Evolutionary conservation across 2,888 invertebrate genomes (phyloP).

Genomic region (Mellilla xanthometata): DNA sequence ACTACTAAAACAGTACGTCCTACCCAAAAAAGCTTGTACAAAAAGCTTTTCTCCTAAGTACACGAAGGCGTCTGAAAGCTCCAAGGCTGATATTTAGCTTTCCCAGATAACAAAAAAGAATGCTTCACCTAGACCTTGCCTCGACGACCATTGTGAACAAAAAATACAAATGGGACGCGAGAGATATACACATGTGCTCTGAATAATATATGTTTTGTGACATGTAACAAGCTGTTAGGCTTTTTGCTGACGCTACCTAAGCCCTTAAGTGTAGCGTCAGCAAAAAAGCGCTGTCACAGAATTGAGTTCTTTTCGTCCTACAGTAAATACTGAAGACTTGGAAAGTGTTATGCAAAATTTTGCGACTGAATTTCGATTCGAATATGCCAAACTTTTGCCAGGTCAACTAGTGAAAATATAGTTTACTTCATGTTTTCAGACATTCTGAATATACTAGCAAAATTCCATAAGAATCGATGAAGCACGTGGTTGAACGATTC

Average conservation of each 20-base stretch:
- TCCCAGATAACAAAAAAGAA: constrained; percentile 14
- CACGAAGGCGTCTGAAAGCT: constrained; percentile 2
- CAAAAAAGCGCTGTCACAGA: too few species aligned
- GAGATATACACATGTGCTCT: neutral
- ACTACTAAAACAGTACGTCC: neutral
- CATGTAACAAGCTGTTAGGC: neutral
- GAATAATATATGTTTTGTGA: neutral
- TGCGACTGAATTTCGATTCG: too few species aligned
- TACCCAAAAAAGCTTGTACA: neutral
- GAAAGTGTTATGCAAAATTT: too few species aligned
- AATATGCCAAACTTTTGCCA: too few species aligned
- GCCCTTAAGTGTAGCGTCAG: too few species aligned
- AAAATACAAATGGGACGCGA: constrained; percentile 2
- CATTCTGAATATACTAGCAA: too few species aligned
- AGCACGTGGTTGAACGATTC: too few species aligned
- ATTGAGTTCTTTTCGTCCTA: too few species aligned
- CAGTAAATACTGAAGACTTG: too few species aligned
- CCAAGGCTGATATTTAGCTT: constrained; percentile 10
- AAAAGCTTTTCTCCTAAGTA: constrained; percentile 11
- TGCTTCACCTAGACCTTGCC: constrained; percentile 17
- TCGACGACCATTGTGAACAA: constrained; percentile 12
- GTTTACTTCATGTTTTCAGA: too few species aligned
- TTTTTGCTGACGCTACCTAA: neutral
- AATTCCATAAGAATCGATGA: too few species aligned
- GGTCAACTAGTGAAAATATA: too few species aligned